These are phyloP conservation scores for Epirrhoe tristata DNA, from an alignment of 2,888 invertebrate genomes.

Conservation along the genomic window DNA sequence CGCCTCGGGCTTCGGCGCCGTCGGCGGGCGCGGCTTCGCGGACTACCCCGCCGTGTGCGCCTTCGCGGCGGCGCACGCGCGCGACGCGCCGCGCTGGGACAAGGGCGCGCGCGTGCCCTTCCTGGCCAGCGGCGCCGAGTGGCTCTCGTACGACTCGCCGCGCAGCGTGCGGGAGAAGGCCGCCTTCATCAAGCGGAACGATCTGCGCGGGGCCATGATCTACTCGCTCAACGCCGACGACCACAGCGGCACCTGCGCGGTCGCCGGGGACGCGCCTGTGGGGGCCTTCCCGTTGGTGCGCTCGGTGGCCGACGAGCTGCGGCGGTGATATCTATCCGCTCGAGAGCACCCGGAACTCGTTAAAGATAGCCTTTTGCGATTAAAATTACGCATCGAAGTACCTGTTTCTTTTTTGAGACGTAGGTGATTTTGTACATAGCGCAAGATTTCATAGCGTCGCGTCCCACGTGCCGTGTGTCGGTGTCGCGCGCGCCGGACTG, in stretches of 20 bases:
- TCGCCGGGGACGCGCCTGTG: slow-evolving; percentile 39
- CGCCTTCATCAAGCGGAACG: slow-evolving; percentile 86
- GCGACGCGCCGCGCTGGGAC: slow-evolving; percentile 61
- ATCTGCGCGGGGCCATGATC: slow-evolving; percentile 93
- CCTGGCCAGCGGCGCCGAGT: slow-evolving; percentile 88
- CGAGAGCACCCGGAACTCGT: background rate
- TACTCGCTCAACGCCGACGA: slow-evolving; percentile 94
- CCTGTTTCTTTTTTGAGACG: slow-evolving; percentile 76
- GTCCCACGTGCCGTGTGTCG: slow-evolving; percentile 36
- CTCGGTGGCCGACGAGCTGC: slow-evolving; percentile 33
- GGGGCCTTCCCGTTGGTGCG: slow-evolving; percentile 55
- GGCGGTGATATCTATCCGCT: background rate
- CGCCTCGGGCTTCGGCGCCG: slow-evolving; percentile 87
- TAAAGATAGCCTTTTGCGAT: background rate
- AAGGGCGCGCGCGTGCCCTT: slow-evolving; percentile 88
- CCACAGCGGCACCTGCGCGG: slow-evolving; percentile 84
- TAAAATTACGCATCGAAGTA: slow-evolving; percentile 35
- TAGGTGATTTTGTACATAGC: slow-evolving; percentile 82
- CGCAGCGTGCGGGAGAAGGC: slow-evolving; percentile 90
- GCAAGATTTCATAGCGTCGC: slow-evolving; percentile 70
- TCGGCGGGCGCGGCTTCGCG: slow-evolving; percentile 90
- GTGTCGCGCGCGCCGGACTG: slow-evolving; percentile 28
- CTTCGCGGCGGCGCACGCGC: slow-evolving; percentile 88
- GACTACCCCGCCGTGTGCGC: slow-evolving; percentile 89
- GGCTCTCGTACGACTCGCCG: slow-evolving; percentile 93